phyloP scores from a whole-genome alignment of 1,140 invertebrate genomes.

The Pissodes strobi region DNA sequence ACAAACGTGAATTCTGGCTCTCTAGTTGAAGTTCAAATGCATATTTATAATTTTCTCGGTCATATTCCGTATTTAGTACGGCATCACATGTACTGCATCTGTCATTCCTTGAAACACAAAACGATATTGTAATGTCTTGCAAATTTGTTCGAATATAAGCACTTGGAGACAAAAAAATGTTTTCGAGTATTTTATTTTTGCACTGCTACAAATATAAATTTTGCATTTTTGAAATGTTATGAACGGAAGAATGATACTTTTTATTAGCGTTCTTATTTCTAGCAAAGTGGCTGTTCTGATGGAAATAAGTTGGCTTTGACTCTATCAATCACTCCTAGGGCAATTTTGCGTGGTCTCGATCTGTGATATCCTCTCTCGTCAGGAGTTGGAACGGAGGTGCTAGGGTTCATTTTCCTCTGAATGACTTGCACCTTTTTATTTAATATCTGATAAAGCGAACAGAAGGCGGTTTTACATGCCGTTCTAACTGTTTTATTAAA shows the following conservation, averaged over 20 bases:
- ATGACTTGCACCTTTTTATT: too few relatives aligned
- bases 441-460: too few relatives aligned
- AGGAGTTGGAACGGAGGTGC: neutral
- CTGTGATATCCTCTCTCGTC: constrained; percentile 10
- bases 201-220: constrained; percentile 24
- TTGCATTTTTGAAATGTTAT: constrained; percentile 26
- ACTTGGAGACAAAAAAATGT: too few relatives aligned
- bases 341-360: constrained; percentile 17
- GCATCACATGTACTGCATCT: too few relatives aligned
- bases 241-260: constrained; percentile 16
- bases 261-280: constrained; percentile 13
- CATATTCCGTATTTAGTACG: constrained; percentile 30
- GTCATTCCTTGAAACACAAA: constrained; percentile 41
- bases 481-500: too few relatives aligned
- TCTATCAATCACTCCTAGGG: neutral
- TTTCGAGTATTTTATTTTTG: constrained; percentile 19
- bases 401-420: too few relatives aligned
- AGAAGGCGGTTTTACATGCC: too few relatives aligned
- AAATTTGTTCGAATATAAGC: too few relatives aligned
- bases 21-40: constrained; percentile 28
- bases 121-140: too few relatives aligned
- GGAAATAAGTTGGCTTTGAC: constrained; percentile 12
- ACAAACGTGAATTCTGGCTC: neutral
- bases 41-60: constrained; percentile 22
- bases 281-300: constrained; percentile 19